A percentile compares a stretch with the other conserved stretches of the same genome.
phyloP scores from a whole-genome alignment of 2,888 invertebrate species.

The Matsumyia berberina region DNA sequence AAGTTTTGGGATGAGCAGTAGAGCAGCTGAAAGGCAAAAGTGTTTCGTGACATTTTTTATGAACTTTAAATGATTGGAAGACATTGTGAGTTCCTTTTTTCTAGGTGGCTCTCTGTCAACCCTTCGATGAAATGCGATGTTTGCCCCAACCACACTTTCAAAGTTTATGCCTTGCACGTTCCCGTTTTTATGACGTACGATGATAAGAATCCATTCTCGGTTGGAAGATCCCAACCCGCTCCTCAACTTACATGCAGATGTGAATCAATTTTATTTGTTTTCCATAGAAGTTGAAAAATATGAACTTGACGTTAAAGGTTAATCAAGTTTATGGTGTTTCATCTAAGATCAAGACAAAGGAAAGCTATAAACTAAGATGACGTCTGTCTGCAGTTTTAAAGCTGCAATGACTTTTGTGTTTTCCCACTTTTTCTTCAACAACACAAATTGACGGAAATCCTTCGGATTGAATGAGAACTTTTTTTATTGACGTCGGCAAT shows the following conservation, averaged over 20 bases:
- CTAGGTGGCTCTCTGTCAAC: background rate
- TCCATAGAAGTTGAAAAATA: background rate
- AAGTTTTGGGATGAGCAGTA: background rate
- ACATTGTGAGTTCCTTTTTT: background rate
- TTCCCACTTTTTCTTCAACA: too few relatives aligned
- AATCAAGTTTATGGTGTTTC: slow-evolving; percentile 1
- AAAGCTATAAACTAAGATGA: background rate
- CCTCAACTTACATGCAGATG: background rate
- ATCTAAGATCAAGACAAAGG: background rate
- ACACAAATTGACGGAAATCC: too few relatives aligned
- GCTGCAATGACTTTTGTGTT: too few relatives aligned
- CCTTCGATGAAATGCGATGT: background rate
- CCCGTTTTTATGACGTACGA: background rate
- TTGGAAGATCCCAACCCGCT: background rate
- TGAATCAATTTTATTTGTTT: background rate
- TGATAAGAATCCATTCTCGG: background rate
- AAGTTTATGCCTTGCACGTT: slow-evolving; percentile 11
- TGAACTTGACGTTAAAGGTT: background rate
- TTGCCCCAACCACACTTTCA: background rate
- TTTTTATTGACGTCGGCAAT: too few relatives aligned
- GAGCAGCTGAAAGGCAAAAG: background rate
- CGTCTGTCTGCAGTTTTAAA: background rate
- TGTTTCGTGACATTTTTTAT: background rate
- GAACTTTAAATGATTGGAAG: background rate
- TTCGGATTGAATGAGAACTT: too few relatives aligned